Percentiles rank a stretch among this genome's conserved stretches.
phyloP scores from a whole-genome alignment of 1,140 invertebrate species.

The Pseudomyrmex cubaensis region DNA sequence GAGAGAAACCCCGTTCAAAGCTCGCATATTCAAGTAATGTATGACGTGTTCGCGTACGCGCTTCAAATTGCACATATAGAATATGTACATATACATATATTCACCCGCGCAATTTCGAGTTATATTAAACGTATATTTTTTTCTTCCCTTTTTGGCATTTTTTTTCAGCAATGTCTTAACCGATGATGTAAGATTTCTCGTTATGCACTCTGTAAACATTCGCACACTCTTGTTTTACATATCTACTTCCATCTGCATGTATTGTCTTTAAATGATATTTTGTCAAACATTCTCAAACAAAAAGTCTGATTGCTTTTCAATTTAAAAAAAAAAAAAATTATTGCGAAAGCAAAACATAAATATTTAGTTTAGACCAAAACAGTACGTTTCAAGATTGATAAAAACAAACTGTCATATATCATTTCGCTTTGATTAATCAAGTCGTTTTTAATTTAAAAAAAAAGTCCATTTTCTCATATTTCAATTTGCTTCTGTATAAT shows the following conservation, averaged over 20 bases:
- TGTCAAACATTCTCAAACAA: neutral
- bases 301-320: neutral
- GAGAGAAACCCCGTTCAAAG: slow-evolving; percentile 54
- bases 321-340: slow-evolving; percentile 1
- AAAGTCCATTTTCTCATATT: neutral
- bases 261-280: slow-evolving; percentile 16
- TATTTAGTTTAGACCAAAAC: neutral
- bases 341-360: neutral
- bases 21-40: slow-evolving; percentile 59
- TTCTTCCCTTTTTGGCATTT: neutral
- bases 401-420: neutral
- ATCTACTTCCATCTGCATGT: neutral
- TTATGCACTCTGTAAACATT: slow-evolving; percentile 18
- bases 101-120: slow-evolving; percentile 52
- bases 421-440: neutral
- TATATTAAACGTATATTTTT: slow-evolving; percentile 55
- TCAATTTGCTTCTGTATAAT: neutral
- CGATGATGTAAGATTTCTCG: neutral
- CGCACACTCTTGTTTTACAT: slow-evolving; percentile 20
- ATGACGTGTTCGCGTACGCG: slow-evolving; percentile 56
- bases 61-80: slow-evolving; percentile 50
- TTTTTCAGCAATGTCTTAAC: slow-evolving; percentile 21
- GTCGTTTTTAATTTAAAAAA: neutral
- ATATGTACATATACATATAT: slow-evolving; percentile 39
- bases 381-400: neutral